These are phyloP conservation scores for Bradynema listronoti DNA, from an alignment of 1,140 invertebrate species.

Conservation along the genomic window DNA sequence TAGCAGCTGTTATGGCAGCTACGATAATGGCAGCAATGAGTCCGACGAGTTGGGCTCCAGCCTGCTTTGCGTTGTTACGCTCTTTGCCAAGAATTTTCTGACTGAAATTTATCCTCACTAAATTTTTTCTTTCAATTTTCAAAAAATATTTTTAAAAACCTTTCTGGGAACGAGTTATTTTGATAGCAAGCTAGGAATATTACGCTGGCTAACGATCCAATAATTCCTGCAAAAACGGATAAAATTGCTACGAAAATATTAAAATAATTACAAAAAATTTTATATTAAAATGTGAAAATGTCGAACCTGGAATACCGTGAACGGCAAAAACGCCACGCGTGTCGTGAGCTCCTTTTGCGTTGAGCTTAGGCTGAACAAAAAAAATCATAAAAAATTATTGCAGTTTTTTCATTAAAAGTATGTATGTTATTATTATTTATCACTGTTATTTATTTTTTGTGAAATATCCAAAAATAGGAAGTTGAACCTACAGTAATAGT, in stretches of 20 bases:
- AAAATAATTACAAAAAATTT: constrained; percentile 49
- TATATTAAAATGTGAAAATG: background rate
- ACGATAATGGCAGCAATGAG: constrained; percentile 39
- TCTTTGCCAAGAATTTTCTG: constrained; percentile 20
- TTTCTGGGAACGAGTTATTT: constrained; percentile 20
- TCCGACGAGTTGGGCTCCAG: constrained; percentile 43
- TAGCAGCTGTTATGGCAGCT: constrained; percentile 49
- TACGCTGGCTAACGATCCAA: constrained; percentile 58
- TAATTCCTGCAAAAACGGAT: constrained; percentile 38
- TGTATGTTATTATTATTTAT: too few species aligned
- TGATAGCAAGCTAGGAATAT: constrained; percentile 19
- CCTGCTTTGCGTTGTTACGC: constrained; percentile 29
- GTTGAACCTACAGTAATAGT: constrained; percentile 57
- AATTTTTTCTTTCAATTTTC: background rate
- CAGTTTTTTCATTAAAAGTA: too few species aligned
- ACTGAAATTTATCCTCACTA: background rate
- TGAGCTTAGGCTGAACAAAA: constrained; percentile 31
- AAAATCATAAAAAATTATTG: constrained; percentile 11
- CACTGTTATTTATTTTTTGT: too few species aligned
- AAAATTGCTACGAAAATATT: constrained; percentile 38
- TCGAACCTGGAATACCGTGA: constrained; percentile 60
- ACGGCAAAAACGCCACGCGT: constrained; percentile 62
- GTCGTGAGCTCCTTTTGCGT: constrained; percentile 59
- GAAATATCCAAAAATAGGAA: background rate
- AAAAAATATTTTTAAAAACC: constrained; percentile 12